Evolutionary conservation across 2,113 vertebrate species (phyloP).

Genomic region (Tympanuchus pallidicinctus): DNA sequence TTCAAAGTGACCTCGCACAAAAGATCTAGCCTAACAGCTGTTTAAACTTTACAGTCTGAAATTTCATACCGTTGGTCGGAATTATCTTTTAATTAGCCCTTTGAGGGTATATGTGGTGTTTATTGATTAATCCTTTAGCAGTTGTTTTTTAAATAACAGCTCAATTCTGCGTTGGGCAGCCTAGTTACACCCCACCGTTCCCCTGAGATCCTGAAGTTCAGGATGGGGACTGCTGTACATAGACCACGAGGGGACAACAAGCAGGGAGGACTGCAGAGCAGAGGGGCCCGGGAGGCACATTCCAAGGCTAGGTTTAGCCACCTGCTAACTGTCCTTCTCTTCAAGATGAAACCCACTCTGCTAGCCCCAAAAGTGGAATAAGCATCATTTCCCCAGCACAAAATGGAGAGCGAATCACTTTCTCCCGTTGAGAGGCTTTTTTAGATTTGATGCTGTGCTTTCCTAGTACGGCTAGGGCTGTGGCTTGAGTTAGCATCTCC

Average conservation of each 20-base stretch:
- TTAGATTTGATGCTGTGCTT: background rate
- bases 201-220: background rate
- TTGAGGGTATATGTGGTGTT: conserved; percentile 65
- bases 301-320: background rate
- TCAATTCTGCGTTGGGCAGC: conserved; percentile 32
- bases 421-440: background rate
- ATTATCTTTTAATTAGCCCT: conserved; percentile 77
- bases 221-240: background rate
- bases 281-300: background rate
- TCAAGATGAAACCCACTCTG: background rate
- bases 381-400: background rate
- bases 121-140: conserved; percentile 71
- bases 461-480: background rate
- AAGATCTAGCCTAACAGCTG: conserved; percentile 72
- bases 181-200: background rate
- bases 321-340: background rate
- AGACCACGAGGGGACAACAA: background rate
- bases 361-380: background rate
- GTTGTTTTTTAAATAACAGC: conserved; percentile 42
- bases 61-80: conserved; percentile 71
- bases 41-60: conserved; percentile 75
- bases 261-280: background rate
- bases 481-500: background rate
- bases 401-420: background rate
- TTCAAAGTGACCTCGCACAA: conserved; percentile 65